These are phyloP conservation scores for Vultur gryphus DNA, from an alignment of 2,797 vertebrate genomes.

Conservation along the genomic window DNA sequence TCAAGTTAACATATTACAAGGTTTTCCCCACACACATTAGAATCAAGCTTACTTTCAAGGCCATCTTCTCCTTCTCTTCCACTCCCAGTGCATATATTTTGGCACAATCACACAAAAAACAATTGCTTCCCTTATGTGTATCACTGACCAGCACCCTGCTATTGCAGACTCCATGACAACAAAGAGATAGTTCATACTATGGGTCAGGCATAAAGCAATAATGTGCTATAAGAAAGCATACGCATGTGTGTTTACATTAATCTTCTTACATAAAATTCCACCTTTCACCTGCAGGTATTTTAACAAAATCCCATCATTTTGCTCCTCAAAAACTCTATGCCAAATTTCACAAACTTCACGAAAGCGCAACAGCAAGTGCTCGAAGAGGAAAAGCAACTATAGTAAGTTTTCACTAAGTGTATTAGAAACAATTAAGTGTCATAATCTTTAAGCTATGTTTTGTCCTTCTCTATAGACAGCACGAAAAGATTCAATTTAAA, in stretches of 20 bases:
- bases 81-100: neutral
- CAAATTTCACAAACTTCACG: neutral
- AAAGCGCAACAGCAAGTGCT: neutral
- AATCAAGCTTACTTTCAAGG: neutral
- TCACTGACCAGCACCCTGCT: neutral
- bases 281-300: neutral
- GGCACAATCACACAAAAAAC: neutral
- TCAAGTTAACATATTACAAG: neutral
- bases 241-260: fast-evolving
- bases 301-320: neutral
- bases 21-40: neutral
- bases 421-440: neutral
- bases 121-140: neutral
- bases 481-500: neutral
- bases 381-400: neutral
- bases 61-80: neutral
- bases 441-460: neutral
- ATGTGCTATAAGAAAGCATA: neutral
- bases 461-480: neutral
- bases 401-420: neutral
- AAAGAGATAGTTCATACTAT: neutral
- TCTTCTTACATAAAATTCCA: neutral
- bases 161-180: neutral
- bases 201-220: neutral
- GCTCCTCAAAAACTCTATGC: neutral